phyloP scores from a whole-genome alignment of 2,113 vertebrate genomes.

The Asarcornis scutulata region DNA sequence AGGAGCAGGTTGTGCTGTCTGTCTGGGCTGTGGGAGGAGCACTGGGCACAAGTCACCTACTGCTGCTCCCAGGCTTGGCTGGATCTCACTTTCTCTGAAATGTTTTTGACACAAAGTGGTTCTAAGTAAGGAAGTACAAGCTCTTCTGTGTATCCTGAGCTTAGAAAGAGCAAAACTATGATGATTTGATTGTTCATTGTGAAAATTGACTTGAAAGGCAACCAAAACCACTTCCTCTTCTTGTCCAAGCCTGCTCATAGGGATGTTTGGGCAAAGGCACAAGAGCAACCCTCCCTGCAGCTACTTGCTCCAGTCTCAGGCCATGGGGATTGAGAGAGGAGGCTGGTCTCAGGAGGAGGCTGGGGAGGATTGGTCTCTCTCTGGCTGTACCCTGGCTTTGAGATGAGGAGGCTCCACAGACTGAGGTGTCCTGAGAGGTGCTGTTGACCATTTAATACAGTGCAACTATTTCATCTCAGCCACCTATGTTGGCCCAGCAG shows the following conservation, averaged over 20 bases:
- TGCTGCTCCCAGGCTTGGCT: fast-evolving
- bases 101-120: background rate
- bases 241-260: background rate
- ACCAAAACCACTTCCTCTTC: background rate
- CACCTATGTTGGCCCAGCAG: background rate
- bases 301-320: background rate
- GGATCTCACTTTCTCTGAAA: background rate
- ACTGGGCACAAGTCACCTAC: background rate
- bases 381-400: background rate
- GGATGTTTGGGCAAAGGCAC: fast-evolving
- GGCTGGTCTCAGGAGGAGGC: background rate
- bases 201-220: background rate
- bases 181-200: background rate
- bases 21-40: fast-evolving
- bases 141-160: background rate
- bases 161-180: background rate
- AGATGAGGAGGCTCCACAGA: background rate
- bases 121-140: background rate
- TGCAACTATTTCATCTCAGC: background rate
- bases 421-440: background rate
- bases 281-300: background rate
- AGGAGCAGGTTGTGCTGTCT: fast-evolving
- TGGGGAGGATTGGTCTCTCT: background rate
- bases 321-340: background rate
- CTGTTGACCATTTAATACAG: background rate